Conservation (phyloP, 2,888 invertebrate species). For the Serrognathus titanus region DNA sequence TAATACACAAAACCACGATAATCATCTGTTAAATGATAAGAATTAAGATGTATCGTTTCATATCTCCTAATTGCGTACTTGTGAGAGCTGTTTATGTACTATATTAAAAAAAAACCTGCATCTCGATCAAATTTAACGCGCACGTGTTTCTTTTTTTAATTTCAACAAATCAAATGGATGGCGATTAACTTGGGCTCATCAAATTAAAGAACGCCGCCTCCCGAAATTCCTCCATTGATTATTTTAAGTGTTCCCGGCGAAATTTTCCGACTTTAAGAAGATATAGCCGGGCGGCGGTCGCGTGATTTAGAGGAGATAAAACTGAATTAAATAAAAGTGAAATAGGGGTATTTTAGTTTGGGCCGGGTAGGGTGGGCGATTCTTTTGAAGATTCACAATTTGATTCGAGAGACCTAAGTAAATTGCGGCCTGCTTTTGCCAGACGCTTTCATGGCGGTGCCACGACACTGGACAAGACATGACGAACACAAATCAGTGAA, state of each 20-base stretch:
- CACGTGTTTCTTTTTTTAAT: too few relatives aligned
- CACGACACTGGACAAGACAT: conserved; percentile 16
- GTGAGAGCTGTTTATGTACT: too few relatives aligned
- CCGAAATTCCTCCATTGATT: background rate
- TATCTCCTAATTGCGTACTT: too few relatives aligned
- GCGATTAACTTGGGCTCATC: background rate
- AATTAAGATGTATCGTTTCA: too few relatives aligned
- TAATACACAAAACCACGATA: too few relatives aligned
- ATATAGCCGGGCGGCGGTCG: background rate
- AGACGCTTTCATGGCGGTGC: conserved; percentile 34
- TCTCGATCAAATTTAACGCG: too few relatives aligned
- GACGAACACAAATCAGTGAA: conserved; percentile 23
- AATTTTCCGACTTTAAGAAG: background rate
- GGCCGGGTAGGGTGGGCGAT: conserved; percentile 29
- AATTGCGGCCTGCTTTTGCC: conserved; percentile 47
- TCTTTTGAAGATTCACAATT: conserved; percentile 50
- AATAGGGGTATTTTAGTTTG: conserved; percentile 42
- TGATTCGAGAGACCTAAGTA: conserved; percentile 47
- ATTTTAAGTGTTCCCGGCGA: background rate
- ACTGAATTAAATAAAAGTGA: conserved; percentile 47
- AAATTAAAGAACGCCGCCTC: background rate
- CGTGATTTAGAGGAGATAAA: conserved; percentile 35
- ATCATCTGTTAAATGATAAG: too few relatives aligned
- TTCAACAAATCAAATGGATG: too few relatives aligned
- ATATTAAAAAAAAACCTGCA: too few relatives aligned